Base-by-base conservation (phyloP, 2,888 invertebrate genomes). In the Tortrix viridana region DNA sequence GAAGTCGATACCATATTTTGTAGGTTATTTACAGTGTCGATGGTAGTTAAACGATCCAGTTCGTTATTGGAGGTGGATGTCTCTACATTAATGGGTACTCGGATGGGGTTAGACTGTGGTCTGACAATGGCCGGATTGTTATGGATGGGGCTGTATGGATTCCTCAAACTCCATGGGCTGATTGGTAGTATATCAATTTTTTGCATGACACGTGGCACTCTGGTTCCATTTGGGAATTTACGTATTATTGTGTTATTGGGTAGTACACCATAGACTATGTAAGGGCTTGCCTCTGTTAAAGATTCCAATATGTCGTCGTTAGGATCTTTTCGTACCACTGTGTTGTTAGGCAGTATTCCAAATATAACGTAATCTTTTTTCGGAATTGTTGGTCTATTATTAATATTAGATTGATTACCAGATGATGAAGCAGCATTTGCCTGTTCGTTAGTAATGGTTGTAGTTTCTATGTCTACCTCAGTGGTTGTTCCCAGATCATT, bases 151-250 rank as follows among this genome's bases (percentile, higher is more conserved):
- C 93, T 94, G 79, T 91, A 92, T 85, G 93, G 93, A 82, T 93
- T 93, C 85, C 87, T 92, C 80, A 93, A 81, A 88, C 91, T 93
- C 89, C 89, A 89, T 81, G 93, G 93, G 77, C 93, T 93, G 81
- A 93, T 93, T 88, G 93, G 90, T 85, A 93, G 88, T 87, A 93
- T 85, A 85, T 93, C 93, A 88, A 93, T 92, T 86, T 90, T 90
- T 86, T 91, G 90, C 82, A 88, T 89, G 79, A 91, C 83, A 80
- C 95, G 95, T 86, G 96, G 95, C 85, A 96, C 94, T 86, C 95
- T 90, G 81, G 96, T 96, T 84, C 96, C 96, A 79, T 96, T 96
- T 70, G 96, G 96, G 82, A 95, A 96, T 90, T 95, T 96, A 89
- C 95, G 94, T 82, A 96, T 95, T 84, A 96, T 92, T 83, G 95